These are phyloP conservation scores for Cybosia mesomella DNA, from an alignment of 2,888 invertebrate genomes.

Conservation along the genomic window DNA sequence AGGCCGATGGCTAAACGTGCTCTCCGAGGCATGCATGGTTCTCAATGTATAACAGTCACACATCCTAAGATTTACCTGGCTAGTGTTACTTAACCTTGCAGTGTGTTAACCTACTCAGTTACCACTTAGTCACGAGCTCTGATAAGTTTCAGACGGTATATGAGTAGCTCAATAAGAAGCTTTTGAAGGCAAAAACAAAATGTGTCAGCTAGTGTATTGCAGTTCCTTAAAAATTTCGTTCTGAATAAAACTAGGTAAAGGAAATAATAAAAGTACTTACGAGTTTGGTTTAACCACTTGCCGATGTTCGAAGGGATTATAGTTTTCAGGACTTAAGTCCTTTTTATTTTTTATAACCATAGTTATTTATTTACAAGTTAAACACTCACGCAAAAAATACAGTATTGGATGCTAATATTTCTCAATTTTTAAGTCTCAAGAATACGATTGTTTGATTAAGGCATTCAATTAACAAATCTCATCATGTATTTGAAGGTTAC, in stretches of 20 bases:
- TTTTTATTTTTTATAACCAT: constrained; percentile 40
- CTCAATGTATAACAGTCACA: neutral
- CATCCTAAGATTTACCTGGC: neutral
- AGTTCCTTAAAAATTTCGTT: neutral
- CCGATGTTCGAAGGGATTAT: constrained; percentile 78
- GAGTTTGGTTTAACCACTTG: constrained; percentile 74
- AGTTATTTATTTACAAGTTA: neutral
- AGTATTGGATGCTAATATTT: neutral
- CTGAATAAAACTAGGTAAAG: neutral
- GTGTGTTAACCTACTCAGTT: no score
- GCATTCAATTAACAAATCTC: constrained; percentile 15
- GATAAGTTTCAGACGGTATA: neutral
- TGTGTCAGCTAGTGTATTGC: neutral
- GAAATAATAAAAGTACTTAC: constrained; percentile 63
- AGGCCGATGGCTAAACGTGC: no score
- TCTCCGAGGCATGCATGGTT: no score
- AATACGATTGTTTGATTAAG: constrained; percentile 19
- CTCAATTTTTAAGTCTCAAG: neutral
- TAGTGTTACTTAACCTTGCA: no score
- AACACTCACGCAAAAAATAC: neutral
- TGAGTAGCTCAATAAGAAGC: neutral
- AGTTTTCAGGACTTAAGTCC: constrained; percentile 49
- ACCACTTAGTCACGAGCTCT: no score
- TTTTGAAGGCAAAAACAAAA: neutral
- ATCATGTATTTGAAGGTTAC: constrained; percentile 16